Percentiles rank a stretch among this genome's conserved stretches.
Conservation (phyloP, 2,797 vertebrate species). For the Chiroxiphia lanceolata region DNA sequence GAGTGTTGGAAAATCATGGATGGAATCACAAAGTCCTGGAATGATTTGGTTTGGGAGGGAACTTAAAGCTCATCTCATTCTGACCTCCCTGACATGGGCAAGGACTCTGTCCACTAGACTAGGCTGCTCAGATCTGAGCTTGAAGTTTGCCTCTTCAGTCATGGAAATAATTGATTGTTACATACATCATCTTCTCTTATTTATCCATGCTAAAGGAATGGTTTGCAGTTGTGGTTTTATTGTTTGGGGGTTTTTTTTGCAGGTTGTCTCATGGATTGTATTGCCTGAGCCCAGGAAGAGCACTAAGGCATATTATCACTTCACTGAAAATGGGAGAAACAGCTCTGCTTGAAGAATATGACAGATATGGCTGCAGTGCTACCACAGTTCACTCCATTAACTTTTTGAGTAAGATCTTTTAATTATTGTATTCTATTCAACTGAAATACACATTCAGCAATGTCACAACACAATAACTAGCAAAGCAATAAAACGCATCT, state of each 20-base stretch:
- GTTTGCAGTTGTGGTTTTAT: not conserved
- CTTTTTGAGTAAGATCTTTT: not conserved
- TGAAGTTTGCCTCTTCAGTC: not conserved
- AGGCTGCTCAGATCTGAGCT: not conserved
- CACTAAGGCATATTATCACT: not conserved
- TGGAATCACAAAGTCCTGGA: not conserved
- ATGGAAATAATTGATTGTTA: not conserved
- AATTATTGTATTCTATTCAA: not conserved
- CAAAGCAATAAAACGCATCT: not conserved
- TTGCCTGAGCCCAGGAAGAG: not conserved
- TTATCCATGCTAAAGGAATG: not conserved
- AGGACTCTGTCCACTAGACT: not conserved
- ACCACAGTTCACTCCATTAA: not conserved
- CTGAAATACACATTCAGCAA: not conserved
- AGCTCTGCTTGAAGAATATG: not conserved
- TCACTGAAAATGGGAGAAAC: not conserved
- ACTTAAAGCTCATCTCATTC: fast-evolving
- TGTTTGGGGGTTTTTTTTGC: not conserved
- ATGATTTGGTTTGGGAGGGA: not conserved
- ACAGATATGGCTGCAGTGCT: not conserved
- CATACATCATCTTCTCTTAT: not conserved
- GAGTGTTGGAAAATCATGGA: not conserved
- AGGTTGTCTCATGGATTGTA: not conserved
- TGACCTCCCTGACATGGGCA: not conserved
- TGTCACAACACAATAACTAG: not conserved